These are phyloP conservation scores for Halcyon chelicuti DNA, from an alignment of 2,797 vertebrate species.

Conservation along the genomic window DNA sequence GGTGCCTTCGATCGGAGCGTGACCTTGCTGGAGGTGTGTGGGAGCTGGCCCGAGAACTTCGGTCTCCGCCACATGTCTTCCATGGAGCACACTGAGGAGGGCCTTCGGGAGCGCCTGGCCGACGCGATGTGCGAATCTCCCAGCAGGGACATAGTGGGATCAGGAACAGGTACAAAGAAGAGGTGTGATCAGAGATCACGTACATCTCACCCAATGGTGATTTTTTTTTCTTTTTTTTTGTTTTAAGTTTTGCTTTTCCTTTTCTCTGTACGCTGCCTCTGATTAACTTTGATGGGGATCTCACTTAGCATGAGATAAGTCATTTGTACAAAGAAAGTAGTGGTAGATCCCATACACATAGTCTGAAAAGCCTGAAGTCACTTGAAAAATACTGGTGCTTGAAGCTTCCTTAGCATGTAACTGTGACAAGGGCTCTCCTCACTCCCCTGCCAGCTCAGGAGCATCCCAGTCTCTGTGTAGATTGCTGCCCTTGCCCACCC, in stretches of 20 bases:
- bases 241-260: neutral
- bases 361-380: neutral
- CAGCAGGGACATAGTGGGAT: conserved; percentile 91
- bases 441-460: neutral
- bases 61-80: conserved; percentile 91
- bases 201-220: conserved; percentile 75
- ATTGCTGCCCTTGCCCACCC: neutral
- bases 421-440: neutral
- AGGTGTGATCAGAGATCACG: conserved; percentile 78
- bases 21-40: conserved; percentile 95
- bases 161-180: conserved; percentile 92
- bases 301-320: neutral
- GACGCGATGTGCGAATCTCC: conserved; percentile 98
- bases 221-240: conserved; percentile 21
- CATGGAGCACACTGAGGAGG: conserved; percentile 91
- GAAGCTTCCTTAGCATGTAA: neutral
- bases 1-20: conserved; percentile 95
- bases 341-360: neutral
- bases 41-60: conserved; percentile 98
- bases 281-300: neutral
- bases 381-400: neutral
- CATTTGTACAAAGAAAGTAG: neutral
- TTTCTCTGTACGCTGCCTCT: neutral
- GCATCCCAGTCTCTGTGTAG: neutral
- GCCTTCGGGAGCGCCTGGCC: conserved; percentile 93